Base-by-base conservation (phyloP, 2,797 vertebrate genomes). In the Microcaecilia unicolor region DNA sequence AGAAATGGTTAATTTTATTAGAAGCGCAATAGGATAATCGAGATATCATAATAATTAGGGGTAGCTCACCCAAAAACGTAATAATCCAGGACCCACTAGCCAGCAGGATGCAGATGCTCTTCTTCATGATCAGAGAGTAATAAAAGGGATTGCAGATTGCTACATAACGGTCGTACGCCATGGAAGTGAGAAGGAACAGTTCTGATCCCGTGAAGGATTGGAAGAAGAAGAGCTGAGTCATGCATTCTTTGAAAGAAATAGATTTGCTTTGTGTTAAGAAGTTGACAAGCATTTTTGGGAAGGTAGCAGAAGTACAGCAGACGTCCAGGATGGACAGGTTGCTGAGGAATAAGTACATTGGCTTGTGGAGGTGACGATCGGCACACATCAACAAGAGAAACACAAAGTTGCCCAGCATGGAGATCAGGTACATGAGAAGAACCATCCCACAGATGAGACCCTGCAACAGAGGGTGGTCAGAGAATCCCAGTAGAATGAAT, bases 141-240 rank as follows among this genome's bases (percentile, higher is more conserved):
- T 42, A 31, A 7, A 42, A 26, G 9, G 31, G 31, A 11, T 31
- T 9, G 9, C 35, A 37, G 11, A 37, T 37, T 5, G 35, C 27
- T 16, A 39, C 13, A 32, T 40, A 40, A 4, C 37, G 37, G 23
- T 38, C 37, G 39, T 31, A 40, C 4, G 28, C 37, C 37, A 40
- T 40, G 7, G 22, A 37, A 6, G 21, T 12, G 10, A 40, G 23
- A 7, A 40, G 28, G 9, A 31, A 25, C 9, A 17, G 19, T 9
- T 41, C 30, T 21, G 17, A 33, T 13, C 17, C 24, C 20, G 19
- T 17, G 11, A 33, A 14, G 3, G 20, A 25, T 8, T 26, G 9
- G 19, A 21, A 41, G 4, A 33, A 8, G 13, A 32, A 41, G 10
- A 33, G 15, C 10, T 41, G 38, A 10, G 10, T 16, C 15, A 40